These are phyloP conservation scores for Bucorvus abyssinicus DNA, from an alignment of 2,797 vertebrate genomes.

Conservation along the genomic window DNA sequence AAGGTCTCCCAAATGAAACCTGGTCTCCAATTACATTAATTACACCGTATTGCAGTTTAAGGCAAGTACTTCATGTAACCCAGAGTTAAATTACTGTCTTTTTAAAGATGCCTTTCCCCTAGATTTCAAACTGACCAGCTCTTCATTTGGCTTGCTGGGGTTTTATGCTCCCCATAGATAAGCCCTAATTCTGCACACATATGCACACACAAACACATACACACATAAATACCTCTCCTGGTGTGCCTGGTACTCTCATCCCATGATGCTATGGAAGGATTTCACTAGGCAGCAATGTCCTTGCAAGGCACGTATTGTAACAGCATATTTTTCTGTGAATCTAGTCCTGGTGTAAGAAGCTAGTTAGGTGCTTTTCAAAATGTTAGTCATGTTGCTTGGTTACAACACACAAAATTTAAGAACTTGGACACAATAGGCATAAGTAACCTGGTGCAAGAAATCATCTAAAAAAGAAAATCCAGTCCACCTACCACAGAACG, in stretches of 20 bases:
- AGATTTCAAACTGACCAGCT: not conserved
- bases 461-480: not conserved
- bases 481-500: not conserved
- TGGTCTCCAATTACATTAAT: not conserved
- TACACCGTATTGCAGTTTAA: not conserved
- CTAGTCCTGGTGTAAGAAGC: not conserved
- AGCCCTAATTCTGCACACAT: not conserved
- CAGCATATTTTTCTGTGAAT: not conserved
- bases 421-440: not conserved
- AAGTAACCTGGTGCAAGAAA: not conserved
- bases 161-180: not conserved
- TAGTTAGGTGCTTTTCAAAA: not conserved
- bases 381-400: not conserved
- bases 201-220: not conserved
- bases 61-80: not conserved
- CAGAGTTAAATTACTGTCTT: not conserved
- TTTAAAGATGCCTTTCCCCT: not conserved
- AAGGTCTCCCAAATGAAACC: no score
- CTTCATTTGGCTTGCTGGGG: not conserved
- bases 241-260: not conserved
- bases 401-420: slow-evolving; percentile 2
- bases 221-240: not conserved
- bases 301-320: not conserved
- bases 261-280: not conserved
- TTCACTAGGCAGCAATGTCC: not conserved